phyloP scores from a whole-genome alignment of 1,140 invertebrate genomes.

The Drosophila tani region DNA sequence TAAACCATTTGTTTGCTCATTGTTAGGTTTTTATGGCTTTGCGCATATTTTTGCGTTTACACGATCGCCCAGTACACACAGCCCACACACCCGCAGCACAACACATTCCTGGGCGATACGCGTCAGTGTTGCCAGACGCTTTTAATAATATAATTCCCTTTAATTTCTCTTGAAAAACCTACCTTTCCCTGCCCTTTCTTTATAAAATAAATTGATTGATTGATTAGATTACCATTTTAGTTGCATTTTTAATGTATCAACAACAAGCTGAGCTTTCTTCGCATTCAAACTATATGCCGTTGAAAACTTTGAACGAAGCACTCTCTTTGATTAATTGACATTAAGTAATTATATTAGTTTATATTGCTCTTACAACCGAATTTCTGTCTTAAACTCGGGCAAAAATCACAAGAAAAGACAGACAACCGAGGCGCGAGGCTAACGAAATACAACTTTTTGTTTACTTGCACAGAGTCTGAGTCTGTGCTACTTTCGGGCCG shows the following conservation, averaged over 20 bases:
- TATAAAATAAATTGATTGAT: neutral
- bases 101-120: slow-evolving; percentile 28
- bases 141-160: neutral
- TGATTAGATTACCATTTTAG: neutral
- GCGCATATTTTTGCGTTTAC: slow-evolving; percentile 79
- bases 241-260: neutral
- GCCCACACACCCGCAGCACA: neutral
- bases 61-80: slow-evolving; percentile 48
- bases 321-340: neutral
- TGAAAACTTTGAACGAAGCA: neutral
- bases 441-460: slow-evolving; percentile 56
- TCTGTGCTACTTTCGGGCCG: slow-evolving; percentile 39
- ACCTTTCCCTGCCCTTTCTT: neutral
- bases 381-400: neutral
- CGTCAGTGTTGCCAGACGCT: slow-evolving; percentile 1
- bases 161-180: neutral
- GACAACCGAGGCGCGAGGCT: slow-evolving; percentile 5
- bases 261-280: neutral
- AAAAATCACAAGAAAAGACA: slow-evolving; percentile 10
- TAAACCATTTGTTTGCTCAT: slow-evolving; percentile 76
- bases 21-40: slow-evolving; percentile 70
- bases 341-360: slow-evolving; percentile 5
- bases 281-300: neutral
- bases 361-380: neutral
- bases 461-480: slow-evolving; percentile 54